phyloP scores from a whole-genome alignment of 2,113 vertebrate species.

The Andinoacara biseriatus region DNA sequence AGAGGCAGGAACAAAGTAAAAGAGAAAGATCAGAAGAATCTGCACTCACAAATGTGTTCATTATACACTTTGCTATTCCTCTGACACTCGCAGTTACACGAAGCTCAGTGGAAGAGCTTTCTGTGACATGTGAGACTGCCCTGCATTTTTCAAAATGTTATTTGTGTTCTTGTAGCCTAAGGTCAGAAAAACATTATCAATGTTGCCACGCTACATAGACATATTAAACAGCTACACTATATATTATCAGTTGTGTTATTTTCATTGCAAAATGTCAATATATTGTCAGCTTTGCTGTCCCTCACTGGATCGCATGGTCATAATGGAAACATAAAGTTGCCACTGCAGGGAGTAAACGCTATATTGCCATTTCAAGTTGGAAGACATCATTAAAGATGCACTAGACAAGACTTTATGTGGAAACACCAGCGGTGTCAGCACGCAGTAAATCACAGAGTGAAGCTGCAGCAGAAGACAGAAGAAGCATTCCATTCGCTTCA shows the following conservation, averaged over 20 bases:
- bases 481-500: neutral
- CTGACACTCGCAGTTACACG: constrained; percentile 28
- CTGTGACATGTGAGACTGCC: constrained; percentile 1
- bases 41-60: constrained; percentile 41
- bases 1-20: constrained; percentile 49
- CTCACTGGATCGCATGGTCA: neutral
- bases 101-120: constrained; percentile 6
- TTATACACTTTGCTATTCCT: constrained; percentile 48
- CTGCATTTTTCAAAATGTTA: constrained; percentile 26
- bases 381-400: constrained; percentile 29
- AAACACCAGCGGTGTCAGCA: neutral
- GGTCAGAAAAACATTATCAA: neutral
- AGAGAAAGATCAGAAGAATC: constrained; percentile 55
- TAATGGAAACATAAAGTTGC: neutral
- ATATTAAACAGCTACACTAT: neutral
- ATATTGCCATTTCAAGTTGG: constrained; percentile 6
- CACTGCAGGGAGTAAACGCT: constrained; percentile 15
- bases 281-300: neutral
- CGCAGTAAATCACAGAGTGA: neutral
- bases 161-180: neutral
- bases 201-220: neutral
- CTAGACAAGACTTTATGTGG: neutral
- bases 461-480: constrained; percentile 7
- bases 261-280: neutral
- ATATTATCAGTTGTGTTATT: neutral